These are phyloP conservation scores for Pygocentrus nattereri DNA, from an alignment of 2,797 vertebrate species.

Conservation along the genomic window DNA sequence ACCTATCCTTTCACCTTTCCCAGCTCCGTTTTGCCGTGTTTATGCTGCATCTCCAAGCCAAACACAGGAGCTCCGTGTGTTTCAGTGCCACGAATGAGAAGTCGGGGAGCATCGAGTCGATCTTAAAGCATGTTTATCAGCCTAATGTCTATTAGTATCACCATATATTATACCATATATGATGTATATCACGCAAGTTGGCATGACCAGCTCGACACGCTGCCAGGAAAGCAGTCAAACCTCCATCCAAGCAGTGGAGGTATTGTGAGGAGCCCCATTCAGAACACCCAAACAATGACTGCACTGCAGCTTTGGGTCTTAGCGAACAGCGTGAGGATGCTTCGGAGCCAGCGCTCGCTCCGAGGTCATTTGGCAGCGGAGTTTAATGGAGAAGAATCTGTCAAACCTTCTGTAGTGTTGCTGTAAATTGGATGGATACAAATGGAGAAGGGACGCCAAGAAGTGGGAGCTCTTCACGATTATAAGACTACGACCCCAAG, in stretches of 20 bases:
- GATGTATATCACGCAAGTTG: conserved; percentile 15
- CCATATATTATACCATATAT: background rate
- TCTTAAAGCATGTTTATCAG: background rate
- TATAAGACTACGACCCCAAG: background rate
- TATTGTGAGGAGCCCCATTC: background rate
- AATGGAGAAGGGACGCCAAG: background rate
- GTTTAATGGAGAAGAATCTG: conserved; percentile 7
- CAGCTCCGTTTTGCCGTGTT: conserved; percentile 46
- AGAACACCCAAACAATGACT: conserved; percentile 10
- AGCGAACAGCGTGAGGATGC: background rate
- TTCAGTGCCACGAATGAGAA: conserved; percentile 34
- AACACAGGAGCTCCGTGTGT: conserved; percentile 35
- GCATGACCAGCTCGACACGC: background rate
- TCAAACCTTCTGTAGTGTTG: background rate
- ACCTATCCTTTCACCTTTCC: background rate
- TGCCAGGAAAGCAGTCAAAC: conserved; percentile 7
- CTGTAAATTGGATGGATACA: conserved; percentile 13
- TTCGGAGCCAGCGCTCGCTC: background rate
- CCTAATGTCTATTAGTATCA: conserved; percentile 5
- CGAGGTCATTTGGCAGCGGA: background rate
- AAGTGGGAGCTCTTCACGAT: background rate
- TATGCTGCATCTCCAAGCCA: conserved; percentile 44
- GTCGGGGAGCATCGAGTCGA: background rate
- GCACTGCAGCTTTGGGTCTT: background rate
- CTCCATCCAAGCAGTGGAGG: background rate